phyloP scores from a whole-genome alignment of 37 sponge, comb jelly and placozoan genomes.

The Beroe forskalii region DNA sequence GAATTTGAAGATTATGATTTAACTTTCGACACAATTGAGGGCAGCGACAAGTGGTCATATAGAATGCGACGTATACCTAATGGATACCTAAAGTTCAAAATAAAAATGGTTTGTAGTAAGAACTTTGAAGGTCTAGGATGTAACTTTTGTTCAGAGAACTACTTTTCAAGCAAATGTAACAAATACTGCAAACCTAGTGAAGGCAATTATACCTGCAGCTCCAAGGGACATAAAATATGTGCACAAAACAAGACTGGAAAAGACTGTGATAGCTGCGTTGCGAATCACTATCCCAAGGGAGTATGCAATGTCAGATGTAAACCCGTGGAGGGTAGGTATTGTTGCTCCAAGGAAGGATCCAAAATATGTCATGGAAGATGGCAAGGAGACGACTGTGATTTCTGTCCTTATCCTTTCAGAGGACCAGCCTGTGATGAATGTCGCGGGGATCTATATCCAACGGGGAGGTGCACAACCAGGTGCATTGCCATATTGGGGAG shows the following conservation, averaged over 20 bases:
- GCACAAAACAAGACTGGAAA: neutral
- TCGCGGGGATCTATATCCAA: neutral
- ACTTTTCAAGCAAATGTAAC: neutral
- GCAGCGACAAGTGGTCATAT: too few species aligned
- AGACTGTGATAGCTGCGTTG: neutral
- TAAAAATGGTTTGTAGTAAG: neutral
- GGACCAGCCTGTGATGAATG: too few species aligned
- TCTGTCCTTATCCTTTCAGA: too few species aligned
- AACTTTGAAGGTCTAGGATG: neutral
- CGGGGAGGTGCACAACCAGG: neutral
- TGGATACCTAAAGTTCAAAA: too few species aligned
- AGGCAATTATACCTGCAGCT: neutral
- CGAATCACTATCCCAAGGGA: neutral
- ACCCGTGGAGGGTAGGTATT: too few species aligned
- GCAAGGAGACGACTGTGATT: too few species aligned
- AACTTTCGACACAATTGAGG: too few species aligned
- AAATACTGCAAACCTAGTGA: neutral
- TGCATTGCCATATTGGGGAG: neutral
- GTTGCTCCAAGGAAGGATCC: too few species aligned
- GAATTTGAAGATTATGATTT: too few species aligned
- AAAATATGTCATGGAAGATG: too few species aligned
- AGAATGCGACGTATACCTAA: too few species aligned
- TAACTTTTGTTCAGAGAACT: neutral
- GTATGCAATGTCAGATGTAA: too few species aligned
- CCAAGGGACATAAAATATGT: neutral